A percentile compares a stretch with the other conserved stretches of the same genome.
These are phyloP conservation scores for Drosophila punjabiensis DNA, from an alignment of 1,140 invertebrate species.

Conservation along the genomic window DNA sequence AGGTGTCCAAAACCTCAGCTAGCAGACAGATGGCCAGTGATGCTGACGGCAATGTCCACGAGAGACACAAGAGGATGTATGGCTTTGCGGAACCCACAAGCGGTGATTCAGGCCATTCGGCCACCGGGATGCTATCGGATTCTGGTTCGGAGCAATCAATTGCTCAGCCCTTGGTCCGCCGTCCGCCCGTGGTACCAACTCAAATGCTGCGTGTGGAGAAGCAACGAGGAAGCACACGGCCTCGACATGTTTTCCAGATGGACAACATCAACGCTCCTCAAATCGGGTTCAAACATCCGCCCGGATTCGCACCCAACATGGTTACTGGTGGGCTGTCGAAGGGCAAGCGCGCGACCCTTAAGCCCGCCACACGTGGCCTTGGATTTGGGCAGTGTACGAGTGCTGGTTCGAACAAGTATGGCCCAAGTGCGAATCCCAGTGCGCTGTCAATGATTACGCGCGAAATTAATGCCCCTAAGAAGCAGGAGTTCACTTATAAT, in stretches of 20 bases:
- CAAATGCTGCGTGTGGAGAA: slow-evolving; percentile 66
- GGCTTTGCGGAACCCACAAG: slow-evolving; percentile 3
- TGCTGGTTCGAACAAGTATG: slow-evolving; percentile 1
- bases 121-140: slow-evolving; percentile 3
- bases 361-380: not conserved
- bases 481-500: slow-evolving; percentile 29
- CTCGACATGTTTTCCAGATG: slow-evolving; percentile 54
- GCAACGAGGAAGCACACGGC: not conserved
- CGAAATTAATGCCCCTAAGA: slow-evolving; percentile 38
- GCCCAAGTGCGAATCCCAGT: slow-evolving; percentile 40
- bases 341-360: not conserved
- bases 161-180: not conserved
- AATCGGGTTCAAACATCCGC: slow-evolving; percentile 45
- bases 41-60: slow-evolving; percentile 27
- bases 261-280: slow-evolving; percentile 49
- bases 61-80: slow-evolving; percentile 41
- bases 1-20: slow-evolving; percentile 40
- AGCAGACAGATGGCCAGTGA: slow-evolving; percentile 49
- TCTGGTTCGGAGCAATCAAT: not conserved
- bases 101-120: slow-evolving; percentile 37
- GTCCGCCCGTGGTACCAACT: slow-evolving; percentile 45
- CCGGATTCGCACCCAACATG: not conserved
- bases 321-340: not conserved
- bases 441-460: slow-evolving; percentile 50
- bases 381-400: slow-evolving; percentile 29